Base-by-base conservation (phyloP, 2,797 vertebrate genomes). In the Acanthiza pusilla region DNA sequence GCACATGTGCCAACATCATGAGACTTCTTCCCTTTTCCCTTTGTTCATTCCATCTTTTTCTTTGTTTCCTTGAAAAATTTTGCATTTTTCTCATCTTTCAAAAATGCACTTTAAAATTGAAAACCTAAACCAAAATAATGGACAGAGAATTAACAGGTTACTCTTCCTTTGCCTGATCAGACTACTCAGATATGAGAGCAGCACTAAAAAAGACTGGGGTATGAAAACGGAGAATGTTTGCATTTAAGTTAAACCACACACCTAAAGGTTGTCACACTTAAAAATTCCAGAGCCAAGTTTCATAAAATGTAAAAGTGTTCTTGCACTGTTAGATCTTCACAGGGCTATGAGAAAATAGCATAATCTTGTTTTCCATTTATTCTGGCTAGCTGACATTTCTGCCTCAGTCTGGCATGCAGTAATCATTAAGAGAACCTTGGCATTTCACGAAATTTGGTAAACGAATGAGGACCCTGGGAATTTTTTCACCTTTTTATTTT, bases 291-390 rank as follows among this genome's bases (percentile, higher is more conserved):
- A 88, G 22, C 14, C 53, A 75, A 50, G 27, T 16, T 84, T 93
- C 62, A 72, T 62, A 85, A 91, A 91, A 89, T 29, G 3, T 54
- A 70, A 85, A 91, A 73, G 50, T 57, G 48, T 67, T 93, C 62
- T 45, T 85, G 34, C 47, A 62, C 45, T 68, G 34, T 91, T 80
- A 93, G 29, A 89, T 58, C 7, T 95, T 94, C 60, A 53, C 72
- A 84, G 20, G 36, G 16, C 13, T 74, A 51, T 72, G 34, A 95
- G 20, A 70, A 88, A 93, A 82, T 25, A 53, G 16, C 50, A 42
- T 85, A 89, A 74, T 89, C 66, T 79, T 79, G 15, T 93, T 96
- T 91, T 95, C 75, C 62, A 47, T 93, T 95, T 94, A 38, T 84
- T 43, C 66, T 90, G 48, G 40, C 65, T 93, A 84, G 32, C 23